Evolutionary conservation across 2,113 vertebrate species (phyloP).

Genomic region (Pygoscelis adeliae): DNA sequence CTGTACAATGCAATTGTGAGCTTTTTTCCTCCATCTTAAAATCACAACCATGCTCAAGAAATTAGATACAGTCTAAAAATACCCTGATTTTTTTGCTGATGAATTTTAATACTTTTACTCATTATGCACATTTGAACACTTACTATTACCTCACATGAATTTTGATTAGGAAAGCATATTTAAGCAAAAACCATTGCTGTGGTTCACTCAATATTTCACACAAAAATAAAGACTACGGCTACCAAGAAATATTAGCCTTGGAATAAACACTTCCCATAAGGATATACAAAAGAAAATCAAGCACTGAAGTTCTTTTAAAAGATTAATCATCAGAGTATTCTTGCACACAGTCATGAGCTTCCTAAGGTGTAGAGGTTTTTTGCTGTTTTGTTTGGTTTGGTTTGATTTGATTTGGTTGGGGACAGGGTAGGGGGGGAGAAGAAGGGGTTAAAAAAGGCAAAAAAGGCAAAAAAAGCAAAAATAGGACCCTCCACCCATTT

Average conservation of each 20-base stretch:
- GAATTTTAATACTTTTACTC: neutral
- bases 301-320: neutral
- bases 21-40: neutral
- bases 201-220: neutral
- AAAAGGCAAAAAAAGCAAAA: neutral
- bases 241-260: neutral
- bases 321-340: neutral
- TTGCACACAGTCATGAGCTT: neutral
- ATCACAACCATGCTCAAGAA: neutral
- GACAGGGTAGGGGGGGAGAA: rapidly evolving
- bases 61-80: neutral
- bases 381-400: neutral
- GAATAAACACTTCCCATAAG: neutral
- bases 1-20: neutral
- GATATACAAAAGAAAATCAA: neutral
- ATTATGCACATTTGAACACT: neutral
- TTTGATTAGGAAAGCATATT: neutral
- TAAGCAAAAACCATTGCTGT: neutral
- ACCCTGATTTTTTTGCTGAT: too few species aligned
- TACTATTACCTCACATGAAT: neutral
- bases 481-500: neutral
- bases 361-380: neutral
- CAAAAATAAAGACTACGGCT: neutral
- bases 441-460: too few species aligned
- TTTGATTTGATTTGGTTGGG: neutral